Percentiles rank a stretch among this genome's conserved stretches.
Conservation (phyloP, 1,140 invertebrate genomes). For the Chironomus striatipennis region DNA sequence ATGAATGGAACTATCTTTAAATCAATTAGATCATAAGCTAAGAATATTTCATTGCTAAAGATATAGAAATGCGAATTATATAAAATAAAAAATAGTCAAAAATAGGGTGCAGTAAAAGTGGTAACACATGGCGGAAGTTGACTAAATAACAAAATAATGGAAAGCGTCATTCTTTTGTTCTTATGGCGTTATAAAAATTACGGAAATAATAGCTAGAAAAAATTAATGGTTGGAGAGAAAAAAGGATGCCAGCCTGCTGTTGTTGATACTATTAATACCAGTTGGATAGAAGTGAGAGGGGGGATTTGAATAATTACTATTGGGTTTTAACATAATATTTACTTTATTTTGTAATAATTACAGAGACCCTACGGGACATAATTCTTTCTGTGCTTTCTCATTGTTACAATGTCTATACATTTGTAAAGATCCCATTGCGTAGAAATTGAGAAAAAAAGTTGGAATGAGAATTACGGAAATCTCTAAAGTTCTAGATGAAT, state of each 20-base stretch:
- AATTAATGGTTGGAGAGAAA: no score
- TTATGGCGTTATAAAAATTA: no score
- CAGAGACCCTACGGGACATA: neutral
- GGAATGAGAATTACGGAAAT: neutral
- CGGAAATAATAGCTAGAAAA: no score
- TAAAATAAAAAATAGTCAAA: no score
- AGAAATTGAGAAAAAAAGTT: neutral
- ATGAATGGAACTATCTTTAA: no score
- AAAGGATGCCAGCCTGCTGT: neutral
- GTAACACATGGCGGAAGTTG: conserved; percentile 11
- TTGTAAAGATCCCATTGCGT: neutral
- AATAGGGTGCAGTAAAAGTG: neutral
- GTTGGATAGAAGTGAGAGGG: neutral
- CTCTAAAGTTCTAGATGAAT: neutral
- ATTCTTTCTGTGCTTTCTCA: neutral
- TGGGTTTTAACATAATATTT: conserved; percentile 14
- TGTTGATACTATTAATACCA: neutral
- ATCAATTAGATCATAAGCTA: no score
- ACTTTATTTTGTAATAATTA: conserved; percentile 11
- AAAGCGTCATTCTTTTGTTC: neutral
- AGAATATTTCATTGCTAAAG: no score
- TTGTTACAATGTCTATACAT: no score
- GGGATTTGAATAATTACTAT: conserved; percentile 11
- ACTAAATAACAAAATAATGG: neutral
- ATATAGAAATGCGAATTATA: no score